Evolutionary conservation across 2,113 vertebrate species (phyloP), one percentile per base, ranked within the genome.

Genomic region (Pimephales promelas): DNA sequence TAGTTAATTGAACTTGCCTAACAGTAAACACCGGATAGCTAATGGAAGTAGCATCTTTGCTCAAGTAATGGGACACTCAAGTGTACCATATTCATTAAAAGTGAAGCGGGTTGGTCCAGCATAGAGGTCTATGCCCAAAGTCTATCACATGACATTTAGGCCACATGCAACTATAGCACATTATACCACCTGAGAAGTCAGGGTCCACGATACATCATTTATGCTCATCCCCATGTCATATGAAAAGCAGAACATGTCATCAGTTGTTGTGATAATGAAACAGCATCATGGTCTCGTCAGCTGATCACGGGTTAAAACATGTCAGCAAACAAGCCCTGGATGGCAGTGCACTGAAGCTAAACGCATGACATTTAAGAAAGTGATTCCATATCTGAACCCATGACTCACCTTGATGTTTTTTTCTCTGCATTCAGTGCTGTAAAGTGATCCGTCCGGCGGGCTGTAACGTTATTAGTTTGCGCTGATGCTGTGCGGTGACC

Each of bases 401-500:
- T 31, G 59, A 66, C 59, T 26, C 36, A 10, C 62, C 11, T 56
- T 10, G 54, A 24, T 34, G 40, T 40, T 49, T 79, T n/a, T n/a
- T 13, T 2, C 24, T 6, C 70, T 43, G 83, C 14, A 56, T 28
- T 22, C 18, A 18, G 31, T 3, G 36, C 18, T 76, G 16, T 59
- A 66, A 43, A 49, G 24, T 82, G 62, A n/a, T 56, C 34, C 52
- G 22, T 43, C 10, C 49, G 10, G 8, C 24, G 9, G 64, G 14
- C 31, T 13, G 43, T 28, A n/a, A n/a, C n/a, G n/a, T n/a, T n/a
- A n/a, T n/a, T n/a, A 18, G 31, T 11, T 56, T 4, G 9, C 22
- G 40, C 34, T 57, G 71, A 56, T 80, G 72, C 61, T 68, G 78
- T n/a, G 43, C 57, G 83, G 52, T 90, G 86, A 92, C 89, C 90